Evolutionary conservation across 2,797 vertebrate species (phyloP).

Genomic region (Emydoidea blandingii): DNA sequence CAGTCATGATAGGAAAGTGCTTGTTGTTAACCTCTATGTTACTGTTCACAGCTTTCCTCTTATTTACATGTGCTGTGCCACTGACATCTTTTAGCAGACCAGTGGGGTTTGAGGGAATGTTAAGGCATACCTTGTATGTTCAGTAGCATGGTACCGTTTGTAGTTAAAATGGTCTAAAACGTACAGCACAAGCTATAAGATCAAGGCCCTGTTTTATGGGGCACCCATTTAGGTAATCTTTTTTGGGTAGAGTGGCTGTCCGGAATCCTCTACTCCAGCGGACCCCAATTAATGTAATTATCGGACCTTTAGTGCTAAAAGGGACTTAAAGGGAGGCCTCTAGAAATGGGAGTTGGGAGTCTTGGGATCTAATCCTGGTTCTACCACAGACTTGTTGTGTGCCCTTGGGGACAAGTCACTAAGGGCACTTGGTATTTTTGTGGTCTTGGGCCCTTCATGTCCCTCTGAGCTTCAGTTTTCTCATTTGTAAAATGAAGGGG

Average conservation of each 20-base stretch:
- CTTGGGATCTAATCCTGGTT: background rate
- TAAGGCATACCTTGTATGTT: background rate
- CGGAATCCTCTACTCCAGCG: background rate
- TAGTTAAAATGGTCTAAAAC: constrained; percentile 4
- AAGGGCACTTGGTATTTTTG: background rate
- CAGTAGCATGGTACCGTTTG: background rate
- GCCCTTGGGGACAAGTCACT: background rate
- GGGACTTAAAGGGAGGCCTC: background rate
- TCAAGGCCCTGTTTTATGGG: background rate
- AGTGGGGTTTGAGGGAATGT: background rate
- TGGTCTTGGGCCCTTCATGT: background rate
- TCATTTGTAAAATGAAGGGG: background rate
- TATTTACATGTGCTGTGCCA: background rate
- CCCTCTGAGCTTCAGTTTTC: background rate
- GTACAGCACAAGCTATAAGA: background rate
- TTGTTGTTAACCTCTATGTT: background rate
- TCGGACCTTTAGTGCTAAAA: background rate
- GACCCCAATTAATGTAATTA: background rate
- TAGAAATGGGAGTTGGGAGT: background rate
- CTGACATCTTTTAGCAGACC: background rate
- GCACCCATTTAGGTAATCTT: background rate
- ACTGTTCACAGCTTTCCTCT: background rate
- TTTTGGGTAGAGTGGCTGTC: background rate
- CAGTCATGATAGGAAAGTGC: background rate
- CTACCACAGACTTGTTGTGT: background rate